Evolutionary conservation across 1,140 invertebrate genomes (phyloP).

Genomic region (Macrocentrus cingulum): DNA sequence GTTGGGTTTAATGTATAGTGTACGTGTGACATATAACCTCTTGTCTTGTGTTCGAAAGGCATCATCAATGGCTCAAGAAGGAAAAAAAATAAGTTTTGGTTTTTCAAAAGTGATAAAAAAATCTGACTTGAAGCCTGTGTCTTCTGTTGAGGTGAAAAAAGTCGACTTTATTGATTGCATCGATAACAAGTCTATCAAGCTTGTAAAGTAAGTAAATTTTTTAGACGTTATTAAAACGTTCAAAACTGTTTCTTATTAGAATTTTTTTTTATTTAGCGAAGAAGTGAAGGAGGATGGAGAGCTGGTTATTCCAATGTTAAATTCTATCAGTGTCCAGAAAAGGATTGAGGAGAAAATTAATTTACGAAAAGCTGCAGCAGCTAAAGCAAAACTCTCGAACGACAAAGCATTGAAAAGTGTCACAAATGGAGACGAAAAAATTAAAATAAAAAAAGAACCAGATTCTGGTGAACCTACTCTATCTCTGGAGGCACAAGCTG

Average conservation of each 20-base stretch:
- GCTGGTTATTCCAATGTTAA: constrained; percentile 67
- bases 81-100: constrained; percentile 77
- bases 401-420: constrained; percentile 26
- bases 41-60: too few species aligned
- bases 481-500: constrained; percentile 62
- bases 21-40: too few species aligned
- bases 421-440: constrained; percentile 28
- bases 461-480: constrained; percentile 37
- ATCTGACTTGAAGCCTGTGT: constrained; percentile 56
- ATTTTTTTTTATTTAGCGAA: constrained; percentile 49
- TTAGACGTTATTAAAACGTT: neutral
- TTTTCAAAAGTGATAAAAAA: constrained; percentile 73
- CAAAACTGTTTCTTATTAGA: constrained; percentile 9
- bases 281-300: constrained; percentile 59
- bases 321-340: constrained; percentile 49
- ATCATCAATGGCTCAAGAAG: constrained; percentile 58
- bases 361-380: constrained; percentile 31
- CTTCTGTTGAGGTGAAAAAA: constrained; percentile 54
- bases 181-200: constrained; percentile 73
- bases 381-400: neutral
- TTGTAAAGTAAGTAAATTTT: constrained; percentile 64
- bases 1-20: too few species aligned
- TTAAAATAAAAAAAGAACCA: constrained; percentile 37
- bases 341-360: constrained; percentile 52
- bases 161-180: constrained; percentile 74